Percentiles rank a stretch among this genome's conserved stretches.
These are phyloP conservation scores for Homarus gammarus DNA, from an alignment of 2,888 invertebrate genomes.

Conservation along the genomic window DNA sequence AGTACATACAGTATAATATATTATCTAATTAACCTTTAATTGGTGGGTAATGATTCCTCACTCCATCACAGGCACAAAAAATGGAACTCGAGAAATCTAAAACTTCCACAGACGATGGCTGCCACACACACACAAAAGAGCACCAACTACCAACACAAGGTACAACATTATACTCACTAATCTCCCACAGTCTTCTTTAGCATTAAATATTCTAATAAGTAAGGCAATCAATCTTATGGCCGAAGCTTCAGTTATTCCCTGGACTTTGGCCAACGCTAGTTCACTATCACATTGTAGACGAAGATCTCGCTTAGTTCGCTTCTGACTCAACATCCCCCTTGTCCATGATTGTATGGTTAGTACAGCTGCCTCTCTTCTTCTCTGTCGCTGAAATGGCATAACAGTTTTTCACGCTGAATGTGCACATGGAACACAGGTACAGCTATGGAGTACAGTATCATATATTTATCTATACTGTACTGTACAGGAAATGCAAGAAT, in stretches of 20 bases:
- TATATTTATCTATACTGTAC: too few species aligned
- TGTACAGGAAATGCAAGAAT: too few species aligned
- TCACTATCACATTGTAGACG: conserved; percentile 53
- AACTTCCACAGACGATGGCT: too few species aligned
- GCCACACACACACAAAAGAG: too few species aligned
- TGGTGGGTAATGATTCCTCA: too few species aligned
- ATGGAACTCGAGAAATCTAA: too few species aligned
- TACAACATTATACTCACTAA: conserved; percentile 69
- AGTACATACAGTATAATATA: too few species aligned
- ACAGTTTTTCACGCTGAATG: too few species aligned
- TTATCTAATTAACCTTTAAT: too few species aligned
- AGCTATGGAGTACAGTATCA: neutral
- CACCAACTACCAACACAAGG: too few species aligned
- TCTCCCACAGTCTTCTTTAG: conserved; percentile 67
- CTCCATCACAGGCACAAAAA: too few species aligned
- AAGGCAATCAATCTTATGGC: conserved; percentile 52
- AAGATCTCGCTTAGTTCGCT: conserved; percentile 44
- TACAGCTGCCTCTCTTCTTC: conserved; percentile 68
- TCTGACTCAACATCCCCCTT: conserved; percentile 61
- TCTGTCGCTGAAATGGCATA: conserved; percentile 56
- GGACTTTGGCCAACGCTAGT: conserved; percentile 18
- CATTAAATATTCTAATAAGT: conserved; percentile 67
- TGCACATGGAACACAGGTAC: too few species aligned
- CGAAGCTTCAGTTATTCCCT: conserved; percentile 61
- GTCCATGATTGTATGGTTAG: conserved; percentile 70